Conservation (phyloP, 2,113 vertebrate species). For the Mastomys natalensis region DNA sequence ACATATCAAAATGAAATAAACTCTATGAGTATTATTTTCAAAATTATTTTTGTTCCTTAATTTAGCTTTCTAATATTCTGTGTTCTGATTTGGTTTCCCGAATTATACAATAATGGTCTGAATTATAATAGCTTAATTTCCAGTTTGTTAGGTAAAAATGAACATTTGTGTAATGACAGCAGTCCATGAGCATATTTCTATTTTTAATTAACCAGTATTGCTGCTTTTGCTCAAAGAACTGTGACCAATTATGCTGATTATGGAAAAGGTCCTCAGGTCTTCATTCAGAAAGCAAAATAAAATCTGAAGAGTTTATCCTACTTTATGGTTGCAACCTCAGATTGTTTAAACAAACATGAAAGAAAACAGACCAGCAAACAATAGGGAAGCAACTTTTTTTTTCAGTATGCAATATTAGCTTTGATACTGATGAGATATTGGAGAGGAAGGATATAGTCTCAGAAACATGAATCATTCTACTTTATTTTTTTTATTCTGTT, state of each 20-base stretch:
- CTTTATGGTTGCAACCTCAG: neutral
- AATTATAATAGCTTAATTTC: constrained; percentile 43
- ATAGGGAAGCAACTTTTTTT: neutral
- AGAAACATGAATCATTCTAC: neutral
- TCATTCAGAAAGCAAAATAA: constrained; percentile 10
- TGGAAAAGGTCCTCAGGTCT: neutral
- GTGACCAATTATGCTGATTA: constrained; percentile 64
- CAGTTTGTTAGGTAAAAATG: constrained; percentile 44
- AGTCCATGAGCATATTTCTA: constrained; percentile 43
- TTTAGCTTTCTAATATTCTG: neutral
- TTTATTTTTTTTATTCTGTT: constrained; percentile 61
- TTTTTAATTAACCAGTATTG: constrained; percentile 56
- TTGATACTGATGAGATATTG: constrained; percentile 26
- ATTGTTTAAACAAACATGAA: constrained; percentile 16
- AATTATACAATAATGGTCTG: neutral
- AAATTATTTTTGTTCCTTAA: neutral
- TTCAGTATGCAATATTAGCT: constrained; percentile 17
- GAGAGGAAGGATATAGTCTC: neutral
- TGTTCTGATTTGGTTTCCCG: constrained; percentile 29
- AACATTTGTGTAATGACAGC: constrained; percentile 40
- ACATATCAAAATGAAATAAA: neutral
- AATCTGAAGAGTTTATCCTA: constrained; percentile 28
- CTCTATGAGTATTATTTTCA: neutral
- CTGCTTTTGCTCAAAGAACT: constrained; percentile 59
- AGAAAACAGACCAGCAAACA: neutral